phyloP scores from a whole-genome alignment of 2,888 invertebrate species.

The Eupithecia pulchellata region DNA sequence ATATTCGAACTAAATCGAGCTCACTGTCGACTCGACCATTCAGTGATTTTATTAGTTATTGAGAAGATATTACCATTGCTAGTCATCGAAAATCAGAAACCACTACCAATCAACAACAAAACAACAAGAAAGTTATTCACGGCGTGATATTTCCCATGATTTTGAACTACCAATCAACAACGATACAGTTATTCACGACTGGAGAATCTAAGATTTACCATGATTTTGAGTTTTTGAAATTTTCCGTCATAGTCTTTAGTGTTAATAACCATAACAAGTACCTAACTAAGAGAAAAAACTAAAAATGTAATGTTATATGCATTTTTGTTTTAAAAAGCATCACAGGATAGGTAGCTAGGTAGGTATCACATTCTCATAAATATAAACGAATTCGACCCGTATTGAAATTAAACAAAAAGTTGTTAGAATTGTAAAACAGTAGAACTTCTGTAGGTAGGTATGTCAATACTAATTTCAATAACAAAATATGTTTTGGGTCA shows the following conservation, averaged over 20 bases:
- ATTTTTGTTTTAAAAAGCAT: not conserved
- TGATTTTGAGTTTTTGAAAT: no score
- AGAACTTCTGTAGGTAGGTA: constrained; percentile 46
- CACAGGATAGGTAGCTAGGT: no score
- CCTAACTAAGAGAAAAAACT: not conserved
- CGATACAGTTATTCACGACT: no score
- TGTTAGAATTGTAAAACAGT: constrained; percentile 48
- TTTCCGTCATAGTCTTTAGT: no score
- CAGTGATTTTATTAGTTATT: not conserved
- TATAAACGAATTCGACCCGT: constrained; percentile 41
- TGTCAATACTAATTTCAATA: constrained; percentile 54
- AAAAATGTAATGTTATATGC: not conserved
- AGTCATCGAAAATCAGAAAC: not conserved
- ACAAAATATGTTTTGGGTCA: constrained; percentile 41
- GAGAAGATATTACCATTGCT: not conserved
- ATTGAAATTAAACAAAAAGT: constrained; percentile 41
- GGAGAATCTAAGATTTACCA: no score
- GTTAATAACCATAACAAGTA: not conserved
- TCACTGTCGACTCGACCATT: not conserved
- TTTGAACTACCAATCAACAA: no score
- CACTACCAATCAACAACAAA: not conserved
- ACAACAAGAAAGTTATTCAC: no score
- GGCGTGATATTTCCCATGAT: no score
- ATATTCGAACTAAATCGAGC: not conserved
- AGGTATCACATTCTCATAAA: constrained; percentile 22